Evolutionary conservation across 92 coral and sea anemone genomes (phyloP).

Genomic region (Isaurus tuberculatus): DNA sequence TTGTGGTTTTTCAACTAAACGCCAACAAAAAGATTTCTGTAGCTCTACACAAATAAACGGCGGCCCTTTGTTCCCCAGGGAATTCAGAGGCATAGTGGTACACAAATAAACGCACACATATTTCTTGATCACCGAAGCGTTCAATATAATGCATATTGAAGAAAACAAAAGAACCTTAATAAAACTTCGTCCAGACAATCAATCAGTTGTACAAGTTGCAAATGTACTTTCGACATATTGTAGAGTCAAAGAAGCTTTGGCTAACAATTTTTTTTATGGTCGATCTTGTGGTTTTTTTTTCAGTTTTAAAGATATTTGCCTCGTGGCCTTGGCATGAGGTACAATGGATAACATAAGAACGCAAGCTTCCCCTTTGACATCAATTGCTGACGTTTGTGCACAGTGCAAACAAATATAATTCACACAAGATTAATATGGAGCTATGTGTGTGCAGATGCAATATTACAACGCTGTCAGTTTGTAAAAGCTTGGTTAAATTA

Average conservation of each 20-base stretch:
- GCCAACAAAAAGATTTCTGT: no score
- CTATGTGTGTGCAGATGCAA: not conserved
- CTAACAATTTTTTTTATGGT: not conserved
- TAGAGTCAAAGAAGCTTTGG: not conserved
- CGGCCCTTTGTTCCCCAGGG: no score
- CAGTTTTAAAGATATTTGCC: not conserved
- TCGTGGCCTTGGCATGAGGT: not conserved
- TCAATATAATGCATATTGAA: not conserved
- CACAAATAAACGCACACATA: no score
- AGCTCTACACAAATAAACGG: no score
- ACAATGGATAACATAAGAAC: not conserved
- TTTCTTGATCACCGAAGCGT: no score
- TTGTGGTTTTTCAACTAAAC: no score
- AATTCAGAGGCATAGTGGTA: no score
- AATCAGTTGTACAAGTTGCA: not conserved
- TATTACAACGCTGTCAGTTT: not conserved
- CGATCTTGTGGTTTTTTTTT: not conserved
- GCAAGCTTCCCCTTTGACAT: not conserved
- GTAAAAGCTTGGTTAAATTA: not conserved
- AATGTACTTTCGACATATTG: not conserved
- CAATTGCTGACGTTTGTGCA: not conserved
- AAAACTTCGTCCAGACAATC: not conserved
- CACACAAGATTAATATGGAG: not conserved
- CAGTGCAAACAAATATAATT: not conserved
- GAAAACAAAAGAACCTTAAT: not conserved